These are phyloP conservation scores for Labeo calbasu DNA, from an alignment of 2,797 vertebrate genomes.

Conservation along the genomic window DNA sequence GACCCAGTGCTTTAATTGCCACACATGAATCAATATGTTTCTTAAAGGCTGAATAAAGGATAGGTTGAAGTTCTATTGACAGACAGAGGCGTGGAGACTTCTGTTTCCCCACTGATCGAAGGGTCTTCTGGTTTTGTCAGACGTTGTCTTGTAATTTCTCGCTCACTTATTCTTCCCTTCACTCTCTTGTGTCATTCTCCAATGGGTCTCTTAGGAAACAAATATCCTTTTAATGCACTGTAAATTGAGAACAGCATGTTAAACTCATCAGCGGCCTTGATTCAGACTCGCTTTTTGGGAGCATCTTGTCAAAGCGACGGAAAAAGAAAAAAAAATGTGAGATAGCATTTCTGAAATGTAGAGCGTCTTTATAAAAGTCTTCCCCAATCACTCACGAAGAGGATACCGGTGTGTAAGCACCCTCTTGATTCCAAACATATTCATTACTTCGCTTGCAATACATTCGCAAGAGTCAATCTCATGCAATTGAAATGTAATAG, in stretches of 20 bases:
- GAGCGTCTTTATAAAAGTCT: slow-evolving; percentile 19
- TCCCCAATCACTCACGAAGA: background rate
- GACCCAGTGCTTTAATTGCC: slow-evolving; percentile 70
- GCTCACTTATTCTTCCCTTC: slow-evolving; percentile 14
- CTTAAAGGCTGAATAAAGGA: slow-evolving; percentile 74
- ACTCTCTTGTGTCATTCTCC: background rate
- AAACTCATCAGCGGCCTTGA: slow-evolving; percentile 48
- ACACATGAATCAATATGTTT: slow-evolving; percentile 76
- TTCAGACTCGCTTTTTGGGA: background rate
- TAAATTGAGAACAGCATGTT: slow-evolving; percentile 43
- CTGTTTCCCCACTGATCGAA: slow-evolving; percentile 50
- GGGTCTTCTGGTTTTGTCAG: slow-evolving; percentile 34
- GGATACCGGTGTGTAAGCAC: background rate
- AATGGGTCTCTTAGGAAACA: slow-evolving; percentile 11
- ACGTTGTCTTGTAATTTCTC: slow-evolving; percentile 27
- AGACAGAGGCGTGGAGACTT: slow-evolving; percentile 39
- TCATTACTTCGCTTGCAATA: slow-evolving; percentile 3
- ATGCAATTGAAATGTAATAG: background rate
- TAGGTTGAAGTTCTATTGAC: slow-evolving; percentile 66
- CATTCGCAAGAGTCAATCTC: slow-evolving; percentile 3
- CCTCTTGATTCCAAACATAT: slow-evolving; percentile 14
- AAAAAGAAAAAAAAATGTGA: background rate
- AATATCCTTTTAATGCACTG: slow-evolving; percentile 34
- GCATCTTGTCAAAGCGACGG: slow-evolving; percentile 1
- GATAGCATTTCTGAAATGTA: slow-evolving; percentile 31